These are phyloP conservation scores for Dendronephthya gigantea DNA, from an alignment of 64 coral and sea anemone genomes.

Conservation along the genomic window DNA sequence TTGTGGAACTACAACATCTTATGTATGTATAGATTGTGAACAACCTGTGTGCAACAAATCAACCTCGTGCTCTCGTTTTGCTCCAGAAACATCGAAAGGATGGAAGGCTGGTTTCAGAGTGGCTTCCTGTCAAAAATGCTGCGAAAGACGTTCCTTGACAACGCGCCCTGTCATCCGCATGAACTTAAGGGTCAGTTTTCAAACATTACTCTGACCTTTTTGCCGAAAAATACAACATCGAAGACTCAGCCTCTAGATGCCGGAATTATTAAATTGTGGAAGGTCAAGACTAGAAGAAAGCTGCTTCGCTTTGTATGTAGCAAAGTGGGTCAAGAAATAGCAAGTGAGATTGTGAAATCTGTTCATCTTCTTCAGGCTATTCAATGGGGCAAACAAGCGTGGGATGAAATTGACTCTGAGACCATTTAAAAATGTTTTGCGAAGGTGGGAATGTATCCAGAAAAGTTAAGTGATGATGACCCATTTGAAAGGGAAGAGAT, in stretches of 20 bases:
- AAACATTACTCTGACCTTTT: not conserved
- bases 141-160: conserved; percentile 11
- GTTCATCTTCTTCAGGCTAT: conserved; percentile 21
- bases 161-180: conserved; percentile 18
- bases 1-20: not conserved
- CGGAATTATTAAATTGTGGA: conserved; percentile 47
- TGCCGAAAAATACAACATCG: conserved; percentile 17
- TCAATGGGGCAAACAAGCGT: conserved; percentile 20
- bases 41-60: not conserved
- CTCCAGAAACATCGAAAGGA: not conserved
- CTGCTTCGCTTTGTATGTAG: conserved; percentile 29
- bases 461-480: not conserved
- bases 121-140: not conserved
- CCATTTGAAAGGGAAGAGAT: not conserved
- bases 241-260: conserved; percentile 23
- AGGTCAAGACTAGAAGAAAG: conserved; percentile 25
- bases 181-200: conserved; percentile 14
- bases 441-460: not conserved
- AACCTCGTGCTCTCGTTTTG: not conserved
- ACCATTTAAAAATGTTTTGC: not conserved
- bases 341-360: conserved; percentile 23
- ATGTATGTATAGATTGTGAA: not conserved
- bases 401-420: conserved; percentile 19
- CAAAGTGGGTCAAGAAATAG: conserved; percentile 14
- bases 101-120: not conserved